Percentiles rank a stretch among this genome's conserved stretches.
Evolutionary conservation across 2,113 vertebrate genomes (phyloP).

Genomic region (Pangasianodon gigas): DNA sequence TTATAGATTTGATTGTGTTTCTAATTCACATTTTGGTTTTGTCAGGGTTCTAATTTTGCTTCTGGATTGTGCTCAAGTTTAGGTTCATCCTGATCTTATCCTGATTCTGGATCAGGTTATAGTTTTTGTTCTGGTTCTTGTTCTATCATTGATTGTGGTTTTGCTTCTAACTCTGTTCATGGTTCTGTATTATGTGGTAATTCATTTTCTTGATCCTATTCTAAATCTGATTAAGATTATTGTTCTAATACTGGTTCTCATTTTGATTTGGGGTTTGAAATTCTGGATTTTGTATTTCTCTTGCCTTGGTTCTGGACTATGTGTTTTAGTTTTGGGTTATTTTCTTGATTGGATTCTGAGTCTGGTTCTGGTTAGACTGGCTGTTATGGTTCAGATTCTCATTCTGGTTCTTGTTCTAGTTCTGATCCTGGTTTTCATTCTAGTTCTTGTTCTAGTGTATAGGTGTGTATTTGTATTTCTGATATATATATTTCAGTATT

Average conservation of each 20-base stretch:
- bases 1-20: neutral
- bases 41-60: neutral
- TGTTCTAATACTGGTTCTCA: neutral
- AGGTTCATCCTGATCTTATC: neutral
- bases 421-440: neutral
- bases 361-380: neutral
- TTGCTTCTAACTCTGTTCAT: neutral
- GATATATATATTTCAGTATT: neutral
- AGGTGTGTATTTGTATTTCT: neutral
- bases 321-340: neutral
- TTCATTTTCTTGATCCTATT: neutral
- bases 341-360: neutral
- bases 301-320: neutral
- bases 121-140: slow-evolving; percentile 9
- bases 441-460: neutral
- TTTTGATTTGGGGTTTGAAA: neutral
- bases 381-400: neutral
- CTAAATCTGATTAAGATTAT: neutral
- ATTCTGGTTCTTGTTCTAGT: neutral
- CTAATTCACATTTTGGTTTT: neutral
- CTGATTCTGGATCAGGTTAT: neutral
- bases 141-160: neutral
- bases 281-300: neutral
- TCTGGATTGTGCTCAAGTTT: neutral
- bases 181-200: neutral